A percentile compares a stretch with the other conserved stretches of the same genome.
phyloP scores from a whole-genome alignment of 2,113 vertebrate genomes.

The Phylloscopus trochilus region DNA sequence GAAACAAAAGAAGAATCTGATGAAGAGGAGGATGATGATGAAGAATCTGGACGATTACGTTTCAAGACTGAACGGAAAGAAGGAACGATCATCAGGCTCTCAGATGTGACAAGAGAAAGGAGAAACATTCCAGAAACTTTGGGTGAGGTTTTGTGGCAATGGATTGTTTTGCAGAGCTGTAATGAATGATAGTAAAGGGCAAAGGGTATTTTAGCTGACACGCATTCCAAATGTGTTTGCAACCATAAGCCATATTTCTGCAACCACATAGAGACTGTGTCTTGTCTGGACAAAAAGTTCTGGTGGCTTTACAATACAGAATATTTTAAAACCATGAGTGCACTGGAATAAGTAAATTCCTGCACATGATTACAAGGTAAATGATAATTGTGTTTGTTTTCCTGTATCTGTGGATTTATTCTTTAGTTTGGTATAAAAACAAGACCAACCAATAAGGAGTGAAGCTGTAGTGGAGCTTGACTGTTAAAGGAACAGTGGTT shows the following conservation, averaged over 20 bases:
- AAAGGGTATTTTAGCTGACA: background rate
- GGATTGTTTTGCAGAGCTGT: background rate
- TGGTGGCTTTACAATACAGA: background rate
- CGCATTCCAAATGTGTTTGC: background rate
- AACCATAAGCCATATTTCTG: rapidly evolving
- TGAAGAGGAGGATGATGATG: constrained; percentile 92
- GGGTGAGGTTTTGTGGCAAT: constrained; percentile 72
- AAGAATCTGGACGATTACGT: constrained; percentile 88
- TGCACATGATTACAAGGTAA: background rate
- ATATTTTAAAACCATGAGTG: background rate
- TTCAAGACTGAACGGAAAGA: constrained; percentile 98
- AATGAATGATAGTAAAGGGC: background rate
- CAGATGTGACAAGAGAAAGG: constrained; percentile 85
- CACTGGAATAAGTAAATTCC: background rate
- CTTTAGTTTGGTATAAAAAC: background rate
- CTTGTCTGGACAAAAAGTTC: background rate
- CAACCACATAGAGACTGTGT: rapidly evolving
- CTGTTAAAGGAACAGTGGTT: background rate
- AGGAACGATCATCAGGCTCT: constrained; percentile 87
- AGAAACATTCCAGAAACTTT: constrained; percentile 97
- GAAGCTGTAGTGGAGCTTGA: background rate
- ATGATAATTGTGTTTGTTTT: background rate
- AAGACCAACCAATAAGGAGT: background rate
- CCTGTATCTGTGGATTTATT: background rate
- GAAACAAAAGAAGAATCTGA: constrained; percentile 84